Conservation (phyloP, 2,797 vertebrate genomes). For the Oreochromis grahami region DNA sequence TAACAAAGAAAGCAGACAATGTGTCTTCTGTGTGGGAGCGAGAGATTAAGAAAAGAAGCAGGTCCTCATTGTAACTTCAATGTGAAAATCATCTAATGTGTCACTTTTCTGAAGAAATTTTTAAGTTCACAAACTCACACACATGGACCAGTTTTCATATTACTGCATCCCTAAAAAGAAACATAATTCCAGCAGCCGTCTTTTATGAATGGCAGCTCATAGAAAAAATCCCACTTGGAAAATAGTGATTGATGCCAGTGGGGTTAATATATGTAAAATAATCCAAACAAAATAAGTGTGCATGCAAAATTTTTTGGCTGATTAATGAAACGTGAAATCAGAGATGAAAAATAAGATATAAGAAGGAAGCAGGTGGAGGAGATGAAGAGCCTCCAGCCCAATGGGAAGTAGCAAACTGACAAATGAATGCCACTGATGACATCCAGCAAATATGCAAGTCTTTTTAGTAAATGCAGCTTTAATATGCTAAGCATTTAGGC, state of each 20-base stretch:
- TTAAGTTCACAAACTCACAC: not conserved
- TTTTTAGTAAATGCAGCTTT: not conserved
- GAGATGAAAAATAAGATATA: not conserved
- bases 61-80: not conserved
- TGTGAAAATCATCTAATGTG: too few relatives aligned
- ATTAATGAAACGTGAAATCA: not conserved
- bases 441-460: not conserved
- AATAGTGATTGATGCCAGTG: not conserved
- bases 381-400: not conserved
- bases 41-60: not conserved
- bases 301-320: not conserved
- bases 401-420: not conserved
- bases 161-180: fast-evolving
- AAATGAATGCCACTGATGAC: not conserved
- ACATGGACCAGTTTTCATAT: not conserved
- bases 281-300: not conserved
- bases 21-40: not conserved
- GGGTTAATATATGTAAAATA: not conserved
- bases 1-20: not conserved
- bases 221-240: not conserved
- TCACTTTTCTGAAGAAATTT: too few relatives aligned
- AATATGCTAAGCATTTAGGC: not conserved
- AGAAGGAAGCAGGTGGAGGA: not conserved
- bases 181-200: not conserved
- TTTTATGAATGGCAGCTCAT: not conserved